Evolutionary conservation across 2,113 vertebrate genomes (phyloP).

Genomic region (Mohoua ochrocephala): DNA sequence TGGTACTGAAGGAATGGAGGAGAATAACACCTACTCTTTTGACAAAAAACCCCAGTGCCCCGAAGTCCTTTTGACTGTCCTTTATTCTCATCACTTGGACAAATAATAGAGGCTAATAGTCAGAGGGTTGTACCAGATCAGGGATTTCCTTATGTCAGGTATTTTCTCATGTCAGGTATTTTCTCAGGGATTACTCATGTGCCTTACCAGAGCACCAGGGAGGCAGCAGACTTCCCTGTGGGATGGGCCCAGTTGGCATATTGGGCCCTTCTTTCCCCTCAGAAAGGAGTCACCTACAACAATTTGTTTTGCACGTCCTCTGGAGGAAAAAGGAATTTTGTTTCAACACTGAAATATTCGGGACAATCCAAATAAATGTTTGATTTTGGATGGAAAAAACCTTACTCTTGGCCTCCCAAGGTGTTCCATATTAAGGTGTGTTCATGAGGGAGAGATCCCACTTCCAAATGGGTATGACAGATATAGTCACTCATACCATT

Average conservation of each 20-base stretch:
- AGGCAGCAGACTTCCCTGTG: neutral
- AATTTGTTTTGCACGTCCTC: neutral
- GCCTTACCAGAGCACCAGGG: neutral
- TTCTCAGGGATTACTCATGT: neutral
- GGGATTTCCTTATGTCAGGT: neutral
- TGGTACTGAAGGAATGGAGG: neutral
- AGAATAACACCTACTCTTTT: neutral
- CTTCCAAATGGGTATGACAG: neutral
- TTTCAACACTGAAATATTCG: neutral
- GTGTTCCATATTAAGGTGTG: neutral
- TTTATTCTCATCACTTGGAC: neutral
- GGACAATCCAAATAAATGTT: neutral
- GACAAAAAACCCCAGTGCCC: neutral
- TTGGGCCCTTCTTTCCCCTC: neutral
- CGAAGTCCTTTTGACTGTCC: neutral
- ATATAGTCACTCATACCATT: neutral
- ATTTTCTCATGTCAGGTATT: neutral
- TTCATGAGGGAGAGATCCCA: neutral
- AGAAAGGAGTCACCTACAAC: neutral
- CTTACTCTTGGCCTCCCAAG: neutral
- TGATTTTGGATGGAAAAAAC: neutral
- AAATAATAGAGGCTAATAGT: neutral
- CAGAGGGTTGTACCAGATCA: neutral
- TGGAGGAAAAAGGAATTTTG: neutral
- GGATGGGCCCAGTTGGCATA: too few relatives aligned